Evolutionary conservation across 2,888 invertebrate species (phyloP), one percentile per base, ranked within the genome.

Genomic region (Ennomos erosarius): DNA sequence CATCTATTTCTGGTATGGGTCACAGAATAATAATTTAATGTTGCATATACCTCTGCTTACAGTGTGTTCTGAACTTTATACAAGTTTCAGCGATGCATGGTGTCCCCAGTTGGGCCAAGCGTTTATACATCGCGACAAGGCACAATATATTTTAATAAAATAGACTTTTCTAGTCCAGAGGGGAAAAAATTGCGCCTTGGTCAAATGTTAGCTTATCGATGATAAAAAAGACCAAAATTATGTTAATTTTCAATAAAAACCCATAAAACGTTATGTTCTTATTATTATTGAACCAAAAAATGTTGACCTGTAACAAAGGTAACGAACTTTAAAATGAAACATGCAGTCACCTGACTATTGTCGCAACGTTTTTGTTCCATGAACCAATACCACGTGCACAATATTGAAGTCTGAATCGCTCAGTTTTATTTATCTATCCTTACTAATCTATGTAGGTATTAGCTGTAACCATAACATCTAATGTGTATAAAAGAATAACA

Each of bases 71-170:
- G 42, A 55, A 52, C 58, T 68, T 64, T 67, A 59, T 55, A 47
- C 44, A 16, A 44, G 59, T 38, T 58, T 61, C 64, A 56, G 53
- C 62, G 65, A 68, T 60, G 64, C 64, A 65, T 59, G 8, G 53
- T 43, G 10, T 53, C n/a, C 16, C 4, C n/a, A 47, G 16, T 16
- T 35, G 11, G 47, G 47, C 13, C 16, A 12, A 12, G 48, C 48
- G 40, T 43, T 12, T 36, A 6, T 9, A 10, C 35, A 42, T 43
- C 33, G 1, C 40, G 16, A 16, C 16, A 2, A 16, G 16, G 3
- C 13, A 33, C 35, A 10, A 51, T 42, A 10, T 43, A 36, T 10
- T 42, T 42, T 51, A 51, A 35, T 35, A 35, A 4, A 16, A 16
- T 16, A 16, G 16, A 16, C 16, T 16, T 16, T 16, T 16, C 16